Evolutionary conservation across 1,140 invertebrate species (phyloP), one percentile per base, ranked within the genome.

Genomic region (Triops cancriformis): DNA sequence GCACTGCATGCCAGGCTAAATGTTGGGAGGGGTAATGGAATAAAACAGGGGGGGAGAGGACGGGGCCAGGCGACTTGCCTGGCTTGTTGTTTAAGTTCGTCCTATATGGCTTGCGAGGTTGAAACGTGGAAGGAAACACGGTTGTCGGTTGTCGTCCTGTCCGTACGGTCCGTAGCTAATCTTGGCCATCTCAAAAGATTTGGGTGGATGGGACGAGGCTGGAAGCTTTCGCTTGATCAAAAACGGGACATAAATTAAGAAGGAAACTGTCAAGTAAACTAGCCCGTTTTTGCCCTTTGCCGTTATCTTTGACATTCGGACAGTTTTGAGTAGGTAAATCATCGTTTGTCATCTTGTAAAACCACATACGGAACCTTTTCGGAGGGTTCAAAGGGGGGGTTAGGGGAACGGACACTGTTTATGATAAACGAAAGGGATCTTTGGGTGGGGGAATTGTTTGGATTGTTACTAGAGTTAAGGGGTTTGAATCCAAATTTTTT

Each of bases 91-190:
- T 64, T 64, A 64, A 10, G 51, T 18, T 64, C 51, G 18, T 23
- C 51, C 23, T 64, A 7, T 64, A 23, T 64, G 51, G 51, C 51
- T 64, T 64, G 51, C 23, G 14, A 64, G 18, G 51, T 64, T 64
- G 10, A 14, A 64, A 64, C 51, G 51, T 64, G 51, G 51, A 64
- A 64, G 51, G 51, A 64, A 64, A n/a, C 51, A 64, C 51, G 51
- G 51, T 64, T 64, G 51, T 64, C 51, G 51, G 51, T 64, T 64
- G 51, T 23, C 51, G 9, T 64, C 51, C 51, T 64, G 10, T 64
- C 23, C 51, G 51, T 64, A 23, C 31, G n/a, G 51, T 64, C 51
- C 51, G 51, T 64, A 64, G 51, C 51, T 64, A 64, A 64, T 64
- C 51, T 23, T 14, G 51, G 7, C 51, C 51, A 64, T 64, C 51